phyloP scores from a whole-genome alignment of 1,140 invertebrate species.

The Anastatus disparis region DNA sequence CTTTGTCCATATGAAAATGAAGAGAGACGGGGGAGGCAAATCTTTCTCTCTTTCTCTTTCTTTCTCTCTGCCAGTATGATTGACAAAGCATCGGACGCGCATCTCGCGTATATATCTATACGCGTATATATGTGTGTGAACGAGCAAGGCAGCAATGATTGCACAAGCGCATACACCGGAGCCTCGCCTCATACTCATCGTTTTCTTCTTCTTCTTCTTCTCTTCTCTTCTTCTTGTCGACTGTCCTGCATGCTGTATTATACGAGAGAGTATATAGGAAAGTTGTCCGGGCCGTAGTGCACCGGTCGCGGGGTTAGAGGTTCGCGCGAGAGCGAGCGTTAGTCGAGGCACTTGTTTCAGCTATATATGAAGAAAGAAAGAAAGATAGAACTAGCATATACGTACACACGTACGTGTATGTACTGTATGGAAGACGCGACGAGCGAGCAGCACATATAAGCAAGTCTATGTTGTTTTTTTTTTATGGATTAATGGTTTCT shows the following conservation, averaged over 20 bases:
- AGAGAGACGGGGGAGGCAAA: not conserved
- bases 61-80: conserved; percentile 7
- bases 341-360: not conserved
- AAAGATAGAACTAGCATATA: not conserved
- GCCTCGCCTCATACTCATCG: not conserved
- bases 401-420: not conserved
- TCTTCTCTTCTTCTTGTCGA: not conserved
- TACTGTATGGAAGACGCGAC: not conserved
- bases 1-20: not conserved
- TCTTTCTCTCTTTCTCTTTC: not conserved
- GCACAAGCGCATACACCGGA: not conserved
- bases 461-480: not conserved
- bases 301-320: conserved; percentile 21
- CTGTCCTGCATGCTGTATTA: not conserved
- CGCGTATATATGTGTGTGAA: not conserved
- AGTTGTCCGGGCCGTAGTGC: not conserved
- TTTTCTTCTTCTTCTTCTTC: not conserved
- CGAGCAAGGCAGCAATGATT: conserved; percentile 30
- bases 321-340: not conserved
- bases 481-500: conserved; percentile 33
- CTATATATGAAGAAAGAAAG: not conserved
- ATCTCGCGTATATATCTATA: not conserved
- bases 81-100: conserved; percentile 34
- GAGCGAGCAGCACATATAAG: not conserved
- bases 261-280: conserved; percentile 6